Base-by-base conservation (phyloP, 1,140 invertebrate species). In the Thaumatotibia leucotreta region DNA sequence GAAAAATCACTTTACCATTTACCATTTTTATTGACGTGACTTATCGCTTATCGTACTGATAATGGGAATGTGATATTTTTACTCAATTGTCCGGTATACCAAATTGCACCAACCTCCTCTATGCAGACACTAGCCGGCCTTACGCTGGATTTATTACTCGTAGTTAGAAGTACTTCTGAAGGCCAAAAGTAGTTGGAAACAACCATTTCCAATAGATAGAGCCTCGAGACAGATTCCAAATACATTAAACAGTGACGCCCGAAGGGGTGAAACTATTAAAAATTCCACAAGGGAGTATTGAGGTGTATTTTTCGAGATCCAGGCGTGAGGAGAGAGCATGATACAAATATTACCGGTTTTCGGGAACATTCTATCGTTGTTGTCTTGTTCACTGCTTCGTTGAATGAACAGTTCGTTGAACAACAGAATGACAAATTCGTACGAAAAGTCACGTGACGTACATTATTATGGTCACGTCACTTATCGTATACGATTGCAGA, bases 171-270 rank as follows among this genome's bases (percentile, higher is more conserved):
- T 84, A 80, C 75, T 80, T 83, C 71, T 72, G 74, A 77, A 80
- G 80, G 75, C 76, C 77, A 84, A 86, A 81, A 77, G 75, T 82
- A 83, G 84, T 88, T 89, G 65, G 69, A 84, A 89, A 88, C 83
- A 88, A 76, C 84, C 79, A 86, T 91, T 90, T 84, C 80, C 85
- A 85, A 89, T 87, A 86, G 82, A 89, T 89, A 90, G 84, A 88
- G 75, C 82, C 64, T 70, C 73, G 76, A 86, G 85, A 89, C 84
- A 88, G 88, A 89, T 89, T 88, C 75, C 78, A 89, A 90, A 90
- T 86, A 89, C 88, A 90, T 90, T 90, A 90, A 79, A 70, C 72
- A 70, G 68, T 77, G 62, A 61, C 64, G 52, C 67, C 63, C 58
- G 70, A 77, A 80, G 73, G 82, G 82, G 86, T 83, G 81, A 80